Percentiles rank a stretch among this genome's conserved stretches.
Evolutionary conservation across 2,888 invertebrate genomes (phyloP).

Genomic region (Teleiodes luculella): DNA sequence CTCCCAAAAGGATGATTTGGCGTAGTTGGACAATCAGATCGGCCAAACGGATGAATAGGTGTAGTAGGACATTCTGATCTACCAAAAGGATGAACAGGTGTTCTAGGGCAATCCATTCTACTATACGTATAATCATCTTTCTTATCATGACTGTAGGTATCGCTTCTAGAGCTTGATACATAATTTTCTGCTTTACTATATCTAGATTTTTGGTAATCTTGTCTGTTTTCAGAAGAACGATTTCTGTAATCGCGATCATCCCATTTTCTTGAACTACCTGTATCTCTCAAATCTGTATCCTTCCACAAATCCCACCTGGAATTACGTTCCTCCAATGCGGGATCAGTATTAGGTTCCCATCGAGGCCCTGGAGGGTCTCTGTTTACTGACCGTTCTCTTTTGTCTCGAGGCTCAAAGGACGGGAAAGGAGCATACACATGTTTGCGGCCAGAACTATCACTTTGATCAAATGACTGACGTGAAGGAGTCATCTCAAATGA

Average conservation of each 20-base stretch:
- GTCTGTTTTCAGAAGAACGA: conserved; percentile 24
- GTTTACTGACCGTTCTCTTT: conserved; percentile 28
- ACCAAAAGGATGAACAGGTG: conserved; percentile 35
- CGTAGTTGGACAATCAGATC: conserved; percentile 41
- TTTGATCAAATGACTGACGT: conserved; percentile 44
- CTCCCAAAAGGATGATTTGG: conserved; percentile 44
- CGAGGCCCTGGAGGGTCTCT: conserved; percentile 28
- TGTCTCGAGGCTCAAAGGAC: conserved; percentile 35
- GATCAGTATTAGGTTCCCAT: conserved; percentile 29
- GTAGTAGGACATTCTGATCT: conserved; percentile 33
- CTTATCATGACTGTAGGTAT: no score
- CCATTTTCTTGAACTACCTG: conserved; percentile 25
- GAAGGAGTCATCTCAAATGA: conserved; percentile 47
- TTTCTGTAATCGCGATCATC: conserved; percentile 28
- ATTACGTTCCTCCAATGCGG: conserved; percentile 18
- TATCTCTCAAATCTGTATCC: conserved; percentile 22
- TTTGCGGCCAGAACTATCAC: conserved; percentile 36
- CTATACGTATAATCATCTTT: conserved; percentile 22
- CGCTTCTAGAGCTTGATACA: conserved; percentile 2
- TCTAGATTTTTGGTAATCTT: conserved; percentile 27
- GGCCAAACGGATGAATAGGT: conserved; percentile 39
- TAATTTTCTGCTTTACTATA: conserved; percentile 27
- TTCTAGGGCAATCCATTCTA: conserved; percentile 30
- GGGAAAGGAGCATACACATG: conserved; percentile 61
- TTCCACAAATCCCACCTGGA: conserved; percentile 16